These are phyloP conservation scores for Hirundichthys speculiger DNA, from an alignment of 2,113 vertebrate genomes.

Conservation along the genomic window DNA sequence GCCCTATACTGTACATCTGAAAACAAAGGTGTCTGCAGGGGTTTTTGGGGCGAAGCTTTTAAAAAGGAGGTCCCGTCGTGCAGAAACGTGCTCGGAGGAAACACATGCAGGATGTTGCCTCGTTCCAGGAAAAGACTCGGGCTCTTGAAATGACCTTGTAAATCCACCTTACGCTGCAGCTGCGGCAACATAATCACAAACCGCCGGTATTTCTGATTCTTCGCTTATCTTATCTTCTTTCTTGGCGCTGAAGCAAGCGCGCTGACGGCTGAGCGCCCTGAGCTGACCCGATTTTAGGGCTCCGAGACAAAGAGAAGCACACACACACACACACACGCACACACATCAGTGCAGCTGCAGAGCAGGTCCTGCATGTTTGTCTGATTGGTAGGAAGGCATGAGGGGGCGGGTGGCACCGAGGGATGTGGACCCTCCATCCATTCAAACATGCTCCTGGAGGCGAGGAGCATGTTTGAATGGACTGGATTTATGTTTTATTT, in stretches of 20 bases:
- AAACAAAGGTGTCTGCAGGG: too few relatives aligned
- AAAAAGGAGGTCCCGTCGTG: too few relatives aligned
- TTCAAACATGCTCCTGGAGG: too few relatives aligned
- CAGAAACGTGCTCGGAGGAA: conserved; percentile 29
- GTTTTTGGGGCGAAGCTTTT: too few relatives aligned
- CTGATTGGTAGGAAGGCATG: background rate
- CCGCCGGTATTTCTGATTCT: background rate
- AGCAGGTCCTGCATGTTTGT: conserved; percentile 46
- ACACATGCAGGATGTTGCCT: conserved; percentile 49
- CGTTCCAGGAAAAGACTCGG: conserved; percentile 50
- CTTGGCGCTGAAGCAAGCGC: conserved; percentile 21
- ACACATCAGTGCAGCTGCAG: conserved; percentile 14
- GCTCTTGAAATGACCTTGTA: conserved; percentile 14
- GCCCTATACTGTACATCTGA: too few relatives aligned
- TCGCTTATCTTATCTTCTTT: conserved; percentile 13
- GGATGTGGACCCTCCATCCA: too few relatives aligned
- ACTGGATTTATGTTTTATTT: too few relatives aligned
- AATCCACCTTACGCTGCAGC: background rate
- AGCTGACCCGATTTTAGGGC: conserved; percentile 38
- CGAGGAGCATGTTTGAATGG: too few relatives aligned
- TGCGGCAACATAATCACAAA: background rate
- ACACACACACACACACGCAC: conserved; percentile 4
- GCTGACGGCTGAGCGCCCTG: conserved; percentile 5
- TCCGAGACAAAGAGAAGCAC: conserved; percentile 22
- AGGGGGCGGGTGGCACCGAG: too few relatives aligned